Evolutionary conservation across 64 coral and sea anemone genomes (phyloP), one percentile per base, ranked within the genome.

Genomic region (Pocillopora damicornis): DNA sequence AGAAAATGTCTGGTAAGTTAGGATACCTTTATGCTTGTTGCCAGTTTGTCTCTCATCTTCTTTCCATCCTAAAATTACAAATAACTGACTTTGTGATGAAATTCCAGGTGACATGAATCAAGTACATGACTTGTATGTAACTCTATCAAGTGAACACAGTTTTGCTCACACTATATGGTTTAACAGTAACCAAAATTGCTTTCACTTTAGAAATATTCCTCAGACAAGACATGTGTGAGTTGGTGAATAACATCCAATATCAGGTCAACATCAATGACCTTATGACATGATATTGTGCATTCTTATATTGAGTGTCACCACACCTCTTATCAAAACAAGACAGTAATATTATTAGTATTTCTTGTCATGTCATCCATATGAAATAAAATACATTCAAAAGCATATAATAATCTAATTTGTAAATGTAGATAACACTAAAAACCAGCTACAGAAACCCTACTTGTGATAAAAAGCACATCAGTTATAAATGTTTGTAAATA

Each of bases 31-130:
- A 98, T 69, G 79, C 92, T 98, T 59, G 79, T 68, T 23, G 92
- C 95, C 58, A 98, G 74, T 77, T 94, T 98, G 79, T 98, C 87
- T 88, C 87, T 91, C 75, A 98, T 98, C 74, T 98, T 98, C 63
- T 94, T 98, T n/a, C 95, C 95, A 92, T 98, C 92, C 95, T 98
- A 79, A 59, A 87, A 80, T 51, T 73, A 60, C 4, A 38, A 37
- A 42, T 5, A 64, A 51, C 42, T 51, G 42, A 51, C 2, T 51
- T 4, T 51, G 7, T 51, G 7, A 51, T 51, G 7, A 51, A 4
- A 4, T 51, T 51, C 2, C 67, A 71, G 6, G 67, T 23, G 20
- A 71, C 22, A 23, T 71, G 67, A 71, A 23, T 71, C 18, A 71
- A 11, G 6, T 10, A 71, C 22, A n/a, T 71, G 22, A 71, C 25